Evolutionary conservation across 2,797 vertebrate species (phyloP).

Genomic region (Cirrhinus mrigala): DNA sequence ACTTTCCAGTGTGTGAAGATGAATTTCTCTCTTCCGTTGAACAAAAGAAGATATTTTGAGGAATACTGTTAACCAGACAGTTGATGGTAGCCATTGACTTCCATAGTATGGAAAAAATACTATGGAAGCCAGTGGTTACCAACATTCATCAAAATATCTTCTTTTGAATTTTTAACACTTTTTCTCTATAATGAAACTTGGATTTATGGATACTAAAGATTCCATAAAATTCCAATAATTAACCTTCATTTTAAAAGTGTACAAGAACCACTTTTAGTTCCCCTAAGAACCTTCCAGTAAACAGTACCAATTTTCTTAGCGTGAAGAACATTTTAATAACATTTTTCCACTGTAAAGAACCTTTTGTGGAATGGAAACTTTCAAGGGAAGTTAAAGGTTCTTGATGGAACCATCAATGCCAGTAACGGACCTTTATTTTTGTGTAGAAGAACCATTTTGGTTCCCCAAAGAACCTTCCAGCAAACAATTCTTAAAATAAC

Average conservation of each 20-base stretch:
- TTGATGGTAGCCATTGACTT: not conserved
- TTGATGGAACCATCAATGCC: not conserved
- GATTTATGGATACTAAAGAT: no score
- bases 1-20: not conserved
- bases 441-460: not conserved
- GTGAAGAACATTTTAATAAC: no score
- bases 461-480: not conserved
- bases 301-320: no score
- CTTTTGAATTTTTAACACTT: no score
- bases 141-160: not conserved
- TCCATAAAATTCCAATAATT: no score
- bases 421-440: not conserved
- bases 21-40: not conserved
- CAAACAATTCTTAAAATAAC: no score
- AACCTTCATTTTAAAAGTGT: no score
- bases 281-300: no score
- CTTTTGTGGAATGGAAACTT: no score
- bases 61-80: not conserved
- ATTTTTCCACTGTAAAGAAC: not conserved
- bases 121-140: no score
- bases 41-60: not conserved
- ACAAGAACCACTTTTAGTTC: no score
- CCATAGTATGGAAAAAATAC: not conserved
- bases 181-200: no score
- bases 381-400: not conserved